A percentile compares a stretch with the other conserved stretches of the same genome.
These are phyloP conservation scores for Araneus ventricosus DNA, from an alignment of 1,140 invertebrate genomes.

Conservation along the genomic window DNA sequence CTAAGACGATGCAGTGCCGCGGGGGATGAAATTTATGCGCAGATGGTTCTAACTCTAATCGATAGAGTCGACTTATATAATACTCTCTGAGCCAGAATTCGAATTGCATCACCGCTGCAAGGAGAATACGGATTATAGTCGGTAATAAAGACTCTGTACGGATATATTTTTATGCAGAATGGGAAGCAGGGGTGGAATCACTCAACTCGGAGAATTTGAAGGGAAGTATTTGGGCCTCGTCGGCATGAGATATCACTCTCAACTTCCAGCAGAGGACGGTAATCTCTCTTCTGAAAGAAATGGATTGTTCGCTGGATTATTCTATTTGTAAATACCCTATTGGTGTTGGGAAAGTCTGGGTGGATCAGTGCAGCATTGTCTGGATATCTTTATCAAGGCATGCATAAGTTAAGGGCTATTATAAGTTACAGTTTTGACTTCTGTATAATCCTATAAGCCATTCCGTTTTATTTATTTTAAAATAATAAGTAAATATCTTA, in stretches of 20 bases:
- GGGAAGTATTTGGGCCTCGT: neutral
- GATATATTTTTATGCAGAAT: constrained; percentile 15
- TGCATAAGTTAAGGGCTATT: no score
- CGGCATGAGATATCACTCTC: neutral
- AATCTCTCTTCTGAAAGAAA: constrained; percentile 1
- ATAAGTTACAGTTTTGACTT: no score
- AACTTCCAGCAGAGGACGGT: neutral
- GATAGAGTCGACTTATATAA: constrained; percentile 51
- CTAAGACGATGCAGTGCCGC: constrained; percentile 35
- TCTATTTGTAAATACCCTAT: neutral
- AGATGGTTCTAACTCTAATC: constrained; percentile 58
- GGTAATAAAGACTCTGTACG: constrained; percentile 34
- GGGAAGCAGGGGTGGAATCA: neutral
- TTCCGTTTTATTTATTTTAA: no score
- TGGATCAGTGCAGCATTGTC: no score
- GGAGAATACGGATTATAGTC: constrained; percentile 27
- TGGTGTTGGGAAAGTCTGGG: no score
- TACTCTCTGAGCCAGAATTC: constrained; percentile 39
- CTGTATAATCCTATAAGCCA: no score
- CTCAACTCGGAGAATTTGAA: constrained; percentile 5
- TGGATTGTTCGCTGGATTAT: neutral
- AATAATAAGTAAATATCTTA: no score
- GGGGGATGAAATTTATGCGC: constrained; percentile 53
- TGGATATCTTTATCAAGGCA: no score
- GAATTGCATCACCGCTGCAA: constrained; percentile 12